Evolutionary conservation across 1,140 invertebrate genomes (phyloP).

Genomic region (Parapsyche elsis): DNA sequence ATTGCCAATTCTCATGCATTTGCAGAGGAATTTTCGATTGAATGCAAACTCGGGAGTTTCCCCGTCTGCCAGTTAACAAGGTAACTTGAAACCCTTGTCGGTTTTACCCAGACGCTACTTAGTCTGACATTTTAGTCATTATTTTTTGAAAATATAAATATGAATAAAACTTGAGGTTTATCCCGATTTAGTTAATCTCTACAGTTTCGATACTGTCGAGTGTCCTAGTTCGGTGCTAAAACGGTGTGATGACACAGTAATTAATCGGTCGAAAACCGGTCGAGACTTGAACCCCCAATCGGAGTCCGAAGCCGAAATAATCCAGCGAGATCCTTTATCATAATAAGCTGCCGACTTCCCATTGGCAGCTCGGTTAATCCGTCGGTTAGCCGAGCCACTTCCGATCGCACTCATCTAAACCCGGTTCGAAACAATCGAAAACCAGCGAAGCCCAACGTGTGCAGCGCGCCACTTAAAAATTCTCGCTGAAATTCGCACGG

Average conservation of each 20-base stretch:
- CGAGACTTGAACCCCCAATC: neutral
- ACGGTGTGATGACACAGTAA: neutral
- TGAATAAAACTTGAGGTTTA: too few relatives aligned
- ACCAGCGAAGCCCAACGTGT: neutral
- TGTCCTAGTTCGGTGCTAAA: neutral
- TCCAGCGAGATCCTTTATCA: conserved; percentile 25
- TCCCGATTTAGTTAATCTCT: too few relatives aligned
- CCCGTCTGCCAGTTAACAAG: too few relatives aligned
- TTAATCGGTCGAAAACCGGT: neutral
- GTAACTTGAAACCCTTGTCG: too few relatives aligned
- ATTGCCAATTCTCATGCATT: too few relatives aligned
- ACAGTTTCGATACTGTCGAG: neutral
- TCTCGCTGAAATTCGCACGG: too few relatives aligned
- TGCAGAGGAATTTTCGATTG: too few relatives aligned
- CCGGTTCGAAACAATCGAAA: neutral
- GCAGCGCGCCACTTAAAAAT: neutral
- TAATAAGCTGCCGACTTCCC: conserved; percentile 21
- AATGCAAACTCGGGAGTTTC: too few relatives aligned
- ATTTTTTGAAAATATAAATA: too few relatives aligned
- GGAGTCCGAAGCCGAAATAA: conserved; percentile 14
- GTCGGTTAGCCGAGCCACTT: neutral
- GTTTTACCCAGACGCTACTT: too few relatives aligned
- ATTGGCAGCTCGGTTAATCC: conserved; percentile 15
- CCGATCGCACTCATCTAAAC: neutral
- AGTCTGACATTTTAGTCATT: too few relatives aligned